Evolutionary conservation across 2,797 vertebrate species (phyloP).

Genomic region (Iguana delicatissima): DNA sequence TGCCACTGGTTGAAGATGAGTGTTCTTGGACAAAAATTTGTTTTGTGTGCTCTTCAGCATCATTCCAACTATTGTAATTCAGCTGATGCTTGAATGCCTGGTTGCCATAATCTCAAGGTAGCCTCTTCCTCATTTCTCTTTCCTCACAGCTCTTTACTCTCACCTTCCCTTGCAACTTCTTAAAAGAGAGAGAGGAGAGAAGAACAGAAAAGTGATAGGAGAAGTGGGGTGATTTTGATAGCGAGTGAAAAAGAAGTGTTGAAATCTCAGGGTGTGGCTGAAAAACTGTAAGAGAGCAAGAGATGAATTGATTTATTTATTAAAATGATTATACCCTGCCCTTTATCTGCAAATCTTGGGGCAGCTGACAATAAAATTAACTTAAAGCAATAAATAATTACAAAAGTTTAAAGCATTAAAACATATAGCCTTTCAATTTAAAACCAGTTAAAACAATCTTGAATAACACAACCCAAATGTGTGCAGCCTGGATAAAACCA

Average conservation of each 20-base stretch:
- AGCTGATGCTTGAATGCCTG: neutral
- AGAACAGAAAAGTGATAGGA: neutral
- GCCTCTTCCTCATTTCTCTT: neutral
- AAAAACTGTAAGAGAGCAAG: constrained; percentile 24
- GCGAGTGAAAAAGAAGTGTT: neutral
- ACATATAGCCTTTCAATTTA: no score
- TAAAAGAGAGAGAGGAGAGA: neutral
- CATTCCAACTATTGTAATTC: no score
- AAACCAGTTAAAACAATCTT: no score
- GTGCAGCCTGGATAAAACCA: no score
- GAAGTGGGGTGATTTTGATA: neutral
- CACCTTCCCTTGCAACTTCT: no score
- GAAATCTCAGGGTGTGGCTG: neutral
- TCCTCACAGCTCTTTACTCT: neutral
- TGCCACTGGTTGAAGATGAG: neutral
- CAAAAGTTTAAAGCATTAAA: no score
- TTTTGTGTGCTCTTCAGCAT: no score
- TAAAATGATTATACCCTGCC: no score
- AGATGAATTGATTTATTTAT: no score
- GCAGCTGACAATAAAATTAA: neutral
- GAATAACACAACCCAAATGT: no score
- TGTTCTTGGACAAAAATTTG: neutral
- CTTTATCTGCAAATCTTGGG: no score
- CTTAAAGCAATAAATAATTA: no score
- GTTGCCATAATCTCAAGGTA: neutral